Conservation (phyloP, 2,797 vertebrate genomes). For the Sebastes kiyomatsui region DNA sequence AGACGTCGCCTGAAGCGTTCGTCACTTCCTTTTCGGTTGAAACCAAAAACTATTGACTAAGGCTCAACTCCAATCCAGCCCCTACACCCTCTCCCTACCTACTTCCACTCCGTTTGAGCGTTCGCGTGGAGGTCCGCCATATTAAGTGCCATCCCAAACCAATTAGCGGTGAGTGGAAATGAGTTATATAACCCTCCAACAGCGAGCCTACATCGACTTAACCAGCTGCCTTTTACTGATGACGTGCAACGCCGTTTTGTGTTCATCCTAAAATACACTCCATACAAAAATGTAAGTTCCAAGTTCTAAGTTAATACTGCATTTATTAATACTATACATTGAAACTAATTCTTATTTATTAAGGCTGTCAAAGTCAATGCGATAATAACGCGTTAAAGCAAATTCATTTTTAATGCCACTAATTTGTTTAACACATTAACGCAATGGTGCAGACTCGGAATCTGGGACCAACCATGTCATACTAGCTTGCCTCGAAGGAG, state of each 20-base stretch:
- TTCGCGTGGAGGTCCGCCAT: too few relatives aligned
- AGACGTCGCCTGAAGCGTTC: background rate
- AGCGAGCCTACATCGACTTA: background rate
- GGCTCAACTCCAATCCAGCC: background rate
- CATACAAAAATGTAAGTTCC: background rate
- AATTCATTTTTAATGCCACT: too few relatives aligned
- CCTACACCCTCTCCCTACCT: background rate
- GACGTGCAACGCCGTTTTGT: background rate
- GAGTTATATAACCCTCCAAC: too few relatives aligned
- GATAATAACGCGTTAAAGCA: too few relatives aligned
- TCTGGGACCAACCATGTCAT: too few relatives aligned
- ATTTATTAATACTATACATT: background rate
- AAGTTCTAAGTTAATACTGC: background rate
- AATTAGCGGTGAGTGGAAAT: too few relatives aligned
- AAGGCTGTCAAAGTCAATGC: too few relatives aligned
- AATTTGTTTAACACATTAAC: too few relatives aligned
- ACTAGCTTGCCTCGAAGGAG: too few relatives aligned
- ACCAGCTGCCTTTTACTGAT: background rate
- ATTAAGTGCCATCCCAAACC: too few relatives aligned
- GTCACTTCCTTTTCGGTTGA: slow-evolving; percentile 8
- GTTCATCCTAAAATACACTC: background rate
- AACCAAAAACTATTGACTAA: background rate
- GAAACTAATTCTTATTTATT: too few relatives aligned
- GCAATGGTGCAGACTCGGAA: too few relatives aligned
- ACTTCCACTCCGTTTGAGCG: background rate